These are phyloP conservation scores for Apodemia duryi DNA, from an alignment of 2,888 invertebrate species.

Conservation along the genomic window DNA sequence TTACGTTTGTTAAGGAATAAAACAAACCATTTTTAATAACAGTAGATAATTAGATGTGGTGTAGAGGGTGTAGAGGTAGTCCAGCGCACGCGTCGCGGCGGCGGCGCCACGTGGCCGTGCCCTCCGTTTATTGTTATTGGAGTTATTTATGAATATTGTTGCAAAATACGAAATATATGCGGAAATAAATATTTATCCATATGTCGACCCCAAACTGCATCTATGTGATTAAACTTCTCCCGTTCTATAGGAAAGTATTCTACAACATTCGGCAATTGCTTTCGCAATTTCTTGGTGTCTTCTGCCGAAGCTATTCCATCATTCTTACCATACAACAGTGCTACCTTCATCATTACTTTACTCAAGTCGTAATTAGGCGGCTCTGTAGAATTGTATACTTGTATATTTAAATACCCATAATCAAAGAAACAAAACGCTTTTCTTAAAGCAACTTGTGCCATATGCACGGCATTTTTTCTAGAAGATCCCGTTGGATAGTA, in stretches of 20 bases:
- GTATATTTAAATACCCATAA: slow-evolving; percentile 26
- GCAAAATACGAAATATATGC: slow-evolving; percentile 34
- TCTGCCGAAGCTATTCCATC: slow-evolving; percentile 34
- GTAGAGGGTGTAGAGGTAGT: slow-evolving; percentile 30
- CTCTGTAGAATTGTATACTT: slow-evolving; percentile 28
- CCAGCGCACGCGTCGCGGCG: slow-evolving; percentile 42
- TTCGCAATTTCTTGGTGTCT: slow-evolving; percentile 33
- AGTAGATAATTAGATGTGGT: slow-evolving; percentile 67
- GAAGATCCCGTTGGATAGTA: slow-evolving; percentile 3
- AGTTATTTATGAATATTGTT: slow-evolving; percentile 27
- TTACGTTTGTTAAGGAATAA: slow-evolving; percentile 14
- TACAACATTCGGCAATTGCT: slow-evolving; percentile 37
- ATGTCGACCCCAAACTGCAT: slow-evolving; percentile 37
- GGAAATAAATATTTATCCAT: slow-evolving; percentile 34
- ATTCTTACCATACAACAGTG: slow-evolving; percentile 33
- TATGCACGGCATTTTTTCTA: neutral
- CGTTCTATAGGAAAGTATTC: slow-evolving; percentile 30
- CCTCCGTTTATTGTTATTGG: slow-evolving; percentile 50
- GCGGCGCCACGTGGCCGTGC: slow-evolving; percentile 48
- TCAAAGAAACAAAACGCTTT: neutral
- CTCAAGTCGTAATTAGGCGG: slow-evolving; percentile 40
- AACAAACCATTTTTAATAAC: slow-evolving; percentile 40
- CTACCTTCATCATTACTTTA: slow-evolving; percentile 35
- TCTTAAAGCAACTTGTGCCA: neutral
- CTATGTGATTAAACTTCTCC: slow-evolving; percentile 35